Evolutionary conservation across 1,140 invertebrate genomes (phyloP).

Genomic region (Drosophila mojavensis): DNA sequence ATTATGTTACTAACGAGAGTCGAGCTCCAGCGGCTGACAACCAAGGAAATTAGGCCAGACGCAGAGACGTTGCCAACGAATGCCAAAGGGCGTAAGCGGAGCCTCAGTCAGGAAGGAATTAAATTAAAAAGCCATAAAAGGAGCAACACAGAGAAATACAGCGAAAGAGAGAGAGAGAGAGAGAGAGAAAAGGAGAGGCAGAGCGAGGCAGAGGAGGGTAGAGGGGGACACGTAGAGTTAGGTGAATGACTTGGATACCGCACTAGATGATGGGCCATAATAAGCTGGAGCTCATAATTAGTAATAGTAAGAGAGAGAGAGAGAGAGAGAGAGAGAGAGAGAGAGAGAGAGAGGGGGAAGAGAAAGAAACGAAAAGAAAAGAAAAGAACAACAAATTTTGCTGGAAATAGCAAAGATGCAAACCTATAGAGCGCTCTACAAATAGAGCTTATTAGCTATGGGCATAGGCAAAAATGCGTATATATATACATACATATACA

Average conservation of each 20-base stretch:
- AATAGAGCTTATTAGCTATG: too few relatives aligned
- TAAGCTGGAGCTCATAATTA: background rate
- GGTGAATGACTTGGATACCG: background rate
- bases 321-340: too few relatives aligned
- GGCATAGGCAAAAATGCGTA: too few relatives aligned
- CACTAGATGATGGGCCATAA: background rate
- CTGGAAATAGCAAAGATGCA: too few relatives aligned
- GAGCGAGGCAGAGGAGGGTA: background rate
- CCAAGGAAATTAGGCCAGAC: conserved; percentile 60
- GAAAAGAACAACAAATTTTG: too few relatives aligned
- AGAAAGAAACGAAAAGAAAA: too few relatives aligned
- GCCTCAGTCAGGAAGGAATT: conserved; percentile 12
- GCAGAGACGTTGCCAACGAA: conserved; percentile 22
- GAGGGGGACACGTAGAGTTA: background rate
- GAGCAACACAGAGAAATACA: background rate
- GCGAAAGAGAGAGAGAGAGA: background rate
- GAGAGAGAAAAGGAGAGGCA: background rate
- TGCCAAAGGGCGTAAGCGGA: conserved; percentile 7
- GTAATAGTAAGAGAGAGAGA: too few relatives aligned
- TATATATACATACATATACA: too few relatives aligned
- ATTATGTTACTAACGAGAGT: conserved; percentile 73
- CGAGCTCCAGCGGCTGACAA: conserved; percentile 33
- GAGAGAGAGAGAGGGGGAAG: too few relatives aligned
- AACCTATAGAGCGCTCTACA: too few relatives aligned
- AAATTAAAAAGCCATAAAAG: conserved; percentile 37